Base-by-base conservation (phyloP, 2,113 vertebrate species). In the Cyanoramphus novaezelandiae region DNA sequence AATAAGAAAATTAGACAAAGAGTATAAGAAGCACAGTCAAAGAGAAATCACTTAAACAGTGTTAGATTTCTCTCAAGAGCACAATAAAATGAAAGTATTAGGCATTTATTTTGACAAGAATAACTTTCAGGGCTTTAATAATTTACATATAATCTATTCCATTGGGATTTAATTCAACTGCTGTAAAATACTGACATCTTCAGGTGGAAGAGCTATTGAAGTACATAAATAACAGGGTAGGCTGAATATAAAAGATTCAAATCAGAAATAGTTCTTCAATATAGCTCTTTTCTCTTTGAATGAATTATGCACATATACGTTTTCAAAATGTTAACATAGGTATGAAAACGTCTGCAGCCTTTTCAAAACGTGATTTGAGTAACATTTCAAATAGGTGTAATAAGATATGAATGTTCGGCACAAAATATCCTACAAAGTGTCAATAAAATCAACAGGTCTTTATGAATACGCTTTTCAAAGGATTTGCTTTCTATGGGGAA, bases 151-250 rank as follows among this genome's bases (percentile, higher is more conserved):
- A 20, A 74, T 13, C 25, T 75, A 2, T 59, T 92, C 80, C 37
- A 59, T 25, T 18, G 29, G 8, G 19, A 17, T 50, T 78, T 77
- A 67, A 17, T 39, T 93, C 68, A 81, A 19, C 18, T 46, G 28
- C 19, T 90, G 72, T 67, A 72, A 46, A 91, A 93, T 53, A 92
- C 64, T 91, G 96, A 92, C 83, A 86, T 50, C 96, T 86, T 75
- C 86, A 86, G 95, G 94, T 75, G 23, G 25, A 86, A 88, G 12
- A 74, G 46, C 41, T 83, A 46, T 4, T 43, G 6, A 63, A 83
- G 9, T 24, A 62, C 19, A 31, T 17, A 20, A 65, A 57, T 29
- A 53, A 62, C 3, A 65, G 9, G 15, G 55, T 3, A 90, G 33
- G 13, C 2, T 70, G 25, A 77, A 74, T 10, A 46, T 2, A 69